Percentiles rank a stretch among this genome's conserved stretches.
Conservation (phyloP, 2,888 invertebrate genomes). For the Aporophyla lueneburgensis region DNA sequence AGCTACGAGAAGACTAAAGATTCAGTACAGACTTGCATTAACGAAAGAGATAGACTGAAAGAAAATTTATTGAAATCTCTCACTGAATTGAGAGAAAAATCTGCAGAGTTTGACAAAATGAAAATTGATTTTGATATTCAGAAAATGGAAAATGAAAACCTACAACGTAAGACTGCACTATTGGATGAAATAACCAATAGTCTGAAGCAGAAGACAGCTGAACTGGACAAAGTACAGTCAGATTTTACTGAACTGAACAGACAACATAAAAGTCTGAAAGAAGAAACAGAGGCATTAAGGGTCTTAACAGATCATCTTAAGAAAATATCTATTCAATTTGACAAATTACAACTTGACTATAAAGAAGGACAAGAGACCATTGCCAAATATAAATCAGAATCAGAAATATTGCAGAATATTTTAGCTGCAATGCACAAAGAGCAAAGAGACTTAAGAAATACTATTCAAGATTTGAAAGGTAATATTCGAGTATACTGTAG, state of each 20-base stretch:
- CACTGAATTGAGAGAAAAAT: conserved; percentile 82
- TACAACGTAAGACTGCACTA: conserved; percentile 82
- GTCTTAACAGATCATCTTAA: conserved; percentile 85
- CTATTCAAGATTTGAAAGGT: conserved; percentile 94
- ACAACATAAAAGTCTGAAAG: conserved; percentile 83
- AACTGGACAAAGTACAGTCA: conserved; percentile 81
- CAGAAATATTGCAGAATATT: conserved; percentile 85
- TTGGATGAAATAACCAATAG: conserved; percentile 84
- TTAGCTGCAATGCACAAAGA: conserved; percentile 90
- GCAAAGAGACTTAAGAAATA: conserved; percentile 92
- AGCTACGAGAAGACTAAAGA: conserved; percentile 89
- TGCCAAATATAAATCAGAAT: conserved; percentile 80
- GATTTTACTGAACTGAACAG: conserved; percentile 82
- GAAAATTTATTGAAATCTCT: conserved; percentile 81
- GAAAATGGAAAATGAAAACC: conserved; percentile 85
- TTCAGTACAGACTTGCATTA: conserved; percentile 76
- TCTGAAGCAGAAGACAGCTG: conserved; percentile 82
- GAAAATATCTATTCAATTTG: conserved; percentile 84
- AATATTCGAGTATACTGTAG: conserved; percentile 96
- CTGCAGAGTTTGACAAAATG: conserved; percentile 80
- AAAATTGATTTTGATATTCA: conserved; percentile 86
- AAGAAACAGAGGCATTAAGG: conserved; percentile 85
- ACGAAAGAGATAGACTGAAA: conserved; percentile 82
- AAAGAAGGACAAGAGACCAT: conserved; percentile 81
- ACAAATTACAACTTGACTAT: conserved; percentile 83